These are phyloP conservation scores for Melozone crissalis DNA, from an alignment of 2,113 vertebrate genomes.

Conservation along the genomic window DNA sequence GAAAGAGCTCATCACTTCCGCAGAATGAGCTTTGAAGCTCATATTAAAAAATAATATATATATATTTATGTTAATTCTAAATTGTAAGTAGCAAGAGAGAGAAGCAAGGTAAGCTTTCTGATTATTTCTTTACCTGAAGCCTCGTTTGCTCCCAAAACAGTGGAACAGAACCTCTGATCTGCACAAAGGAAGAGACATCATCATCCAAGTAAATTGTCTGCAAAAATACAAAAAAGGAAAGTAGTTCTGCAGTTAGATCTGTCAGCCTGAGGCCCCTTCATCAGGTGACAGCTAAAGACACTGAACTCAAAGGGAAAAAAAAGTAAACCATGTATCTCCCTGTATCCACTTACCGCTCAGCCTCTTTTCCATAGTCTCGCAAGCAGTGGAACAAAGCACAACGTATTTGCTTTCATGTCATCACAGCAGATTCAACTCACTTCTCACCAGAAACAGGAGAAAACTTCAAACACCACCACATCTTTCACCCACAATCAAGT, in stretches of 20 bases:
- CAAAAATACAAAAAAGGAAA: conserved; percentile 1
- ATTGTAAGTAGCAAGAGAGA: neutral
- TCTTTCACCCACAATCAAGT: neutral
- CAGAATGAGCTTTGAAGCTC: neutral
- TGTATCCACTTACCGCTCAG: conserved; percentile 21
- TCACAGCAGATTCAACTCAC: neutral
- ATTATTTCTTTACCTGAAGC: conserved; percentile 72
- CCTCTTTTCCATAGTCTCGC: neutral
- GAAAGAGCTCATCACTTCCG: neutral
- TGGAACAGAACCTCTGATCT: conserved; percentile 81
- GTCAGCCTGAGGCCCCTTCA: conserved; percentile 23
- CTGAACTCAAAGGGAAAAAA: conserved; percentile 41
- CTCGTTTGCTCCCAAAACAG: conserved; percentile 82
- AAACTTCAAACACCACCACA: neutral
- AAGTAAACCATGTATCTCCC: conserved; percentile 1
- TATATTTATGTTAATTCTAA: neutral
- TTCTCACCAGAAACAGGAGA: conserved; percentile 19
- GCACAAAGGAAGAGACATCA: conserved; percentile 81
- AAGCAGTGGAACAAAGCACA: neutral
- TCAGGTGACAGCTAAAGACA: conserved; percentile 33
- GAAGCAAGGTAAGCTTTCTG: neutral
- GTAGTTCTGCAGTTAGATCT: conserved; percentile 41
- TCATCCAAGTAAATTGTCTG: conserved; percentile 83
- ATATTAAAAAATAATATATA: neutral
- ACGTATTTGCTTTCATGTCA: neutral